Conservation (phyloP, 1,140 invertebrate species). For the Bombus haemorrhoidalis region DNA sequence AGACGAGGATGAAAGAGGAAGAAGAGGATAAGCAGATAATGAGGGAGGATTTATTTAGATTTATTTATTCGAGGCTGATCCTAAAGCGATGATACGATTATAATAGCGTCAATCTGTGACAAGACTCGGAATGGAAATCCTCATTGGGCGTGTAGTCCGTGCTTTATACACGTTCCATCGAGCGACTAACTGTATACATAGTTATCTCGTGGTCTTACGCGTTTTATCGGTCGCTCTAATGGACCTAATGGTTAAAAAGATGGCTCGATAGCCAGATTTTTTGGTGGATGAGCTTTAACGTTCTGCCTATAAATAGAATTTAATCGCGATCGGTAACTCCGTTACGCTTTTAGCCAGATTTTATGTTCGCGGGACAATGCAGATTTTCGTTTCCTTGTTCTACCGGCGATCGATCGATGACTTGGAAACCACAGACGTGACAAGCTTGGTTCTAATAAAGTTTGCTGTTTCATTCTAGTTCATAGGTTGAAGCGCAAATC, state of each 20-base stretch:
- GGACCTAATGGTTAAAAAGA: slow-evolving; percentile 14
- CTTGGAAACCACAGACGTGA: no score
- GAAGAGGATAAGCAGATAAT: neutral
- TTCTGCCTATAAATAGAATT: slow-evolving; percentile 2
- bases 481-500: no score
- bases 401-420: neutral
- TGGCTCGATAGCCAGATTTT: slow-evolving; percentile 1
- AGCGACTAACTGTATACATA: slow-evolving; percentile 26
- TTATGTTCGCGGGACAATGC: neutral
- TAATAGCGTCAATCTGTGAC: slow-evolving; percentile 10
- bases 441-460: neutral
- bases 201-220: slow-evolving; percentile 11
- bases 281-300: neutral
- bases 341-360: neutral
- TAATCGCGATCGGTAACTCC: slow-evolving; percentile 8
- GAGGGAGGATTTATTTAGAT: neutral
- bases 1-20: neutral
- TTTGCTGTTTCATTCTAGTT: no score
- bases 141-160: neutral
- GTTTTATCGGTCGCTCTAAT: slow-evolving; percentile 33
- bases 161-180: neutral
- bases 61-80: neutral
- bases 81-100: neutral
- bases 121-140: neutral
- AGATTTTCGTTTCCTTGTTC: neutral